Evolutionary conservation across 2,113 vertebrate genomes (phyloP).

Genomic region (Scomber colias): DNA sequence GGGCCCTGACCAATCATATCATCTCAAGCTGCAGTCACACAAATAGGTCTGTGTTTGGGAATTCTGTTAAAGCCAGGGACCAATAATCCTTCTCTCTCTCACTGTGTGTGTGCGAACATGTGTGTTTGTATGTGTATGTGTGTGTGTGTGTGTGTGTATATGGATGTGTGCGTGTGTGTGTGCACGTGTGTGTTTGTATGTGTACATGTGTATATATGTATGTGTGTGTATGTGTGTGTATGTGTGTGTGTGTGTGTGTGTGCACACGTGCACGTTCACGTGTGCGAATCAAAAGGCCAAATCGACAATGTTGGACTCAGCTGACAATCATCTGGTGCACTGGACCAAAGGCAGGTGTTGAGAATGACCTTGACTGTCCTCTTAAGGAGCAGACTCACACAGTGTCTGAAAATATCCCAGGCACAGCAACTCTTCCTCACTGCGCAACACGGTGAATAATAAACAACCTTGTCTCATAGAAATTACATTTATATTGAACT

Average conservation of each 20-base stretch:
- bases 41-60: conserved; percentile 55
- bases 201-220: not conserved
- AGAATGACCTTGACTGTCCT: conserved; percentile 69
- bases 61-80: conserved; percentile 53
- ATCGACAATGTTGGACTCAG: conserved; percentile 63
- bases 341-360: conserved; percentile 73
- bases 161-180: not conserved
- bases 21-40: conserved; percentile 57
- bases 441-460: conserved; percentile 9
- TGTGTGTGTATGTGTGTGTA: not conserved
- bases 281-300: conserved; percentile 66
- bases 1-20: conserved; percentile 51
- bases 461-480: not conserved
- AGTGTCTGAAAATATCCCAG: conserved; percentile 49
- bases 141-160: conserved; percentile 7
- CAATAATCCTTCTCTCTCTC: conserved; percentile 49
- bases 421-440: conserved; percentile 28
- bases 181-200: conserved; percentile 8
- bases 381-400: conserved; percentile 23
- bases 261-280: not conserved
- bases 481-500: not conserved
- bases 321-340: conserved; percentile 77
- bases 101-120: conserved; percentile 6
- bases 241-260: not conserved
- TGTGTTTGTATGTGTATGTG: conserved; percentile 16